phyloP scores from a whole-genome alignment of 2,797 vertebrate species.

The Mus caroli region DNA sequence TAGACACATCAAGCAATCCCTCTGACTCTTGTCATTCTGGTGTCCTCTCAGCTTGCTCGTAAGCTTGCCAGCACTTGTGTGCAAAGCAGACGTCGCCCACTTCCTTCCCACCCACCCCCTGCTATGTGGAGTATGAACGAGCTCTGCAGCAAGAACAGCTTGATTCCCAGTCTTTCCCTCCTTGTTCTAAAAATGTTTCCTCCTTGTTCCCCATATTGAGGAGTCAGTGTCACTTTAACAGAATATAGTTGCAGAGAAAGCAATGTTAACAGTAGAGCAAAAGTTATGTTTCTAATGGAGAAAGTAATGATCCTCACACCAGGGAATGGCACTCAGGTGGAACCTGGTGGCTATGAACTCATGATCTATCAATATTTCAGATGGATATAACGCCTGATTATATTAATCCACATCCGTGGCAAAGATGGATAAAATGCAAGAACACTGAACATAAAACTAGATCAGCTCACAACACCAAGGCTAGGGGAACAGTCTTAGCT shows the following conservation, averaged over 20 bases:
- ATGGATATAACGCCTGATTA: neutral
- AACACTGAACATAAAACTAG: neutral
- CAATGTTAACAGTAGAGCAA: neutral
- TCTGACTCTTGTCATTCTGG: neutral
- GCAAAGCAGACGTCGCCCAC: neutral
- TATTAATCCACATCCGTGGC: neutral
- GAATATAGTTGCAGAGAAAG: conserved; percentile 34
- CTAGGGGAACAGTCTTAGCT: neutral
- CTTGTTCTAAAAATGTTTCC: neutral
- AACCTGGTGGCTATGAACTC: neutral
- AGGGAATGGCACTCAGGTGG: neutral
- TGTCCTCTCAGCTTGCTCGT: neutral
- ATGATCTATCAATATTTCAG: neutral
- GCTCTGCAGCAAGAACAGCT: neutral
- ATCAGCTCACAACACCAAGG: neutral
- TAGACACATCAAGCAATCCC: neutral
- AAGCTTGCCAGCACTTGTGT: neutral
- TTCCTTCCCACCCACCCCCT: neutral
- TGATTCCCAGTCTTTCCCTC: neutral
- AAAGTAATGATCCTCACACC: neutral
- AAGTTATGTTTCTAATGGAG: conserved; percentile 7
- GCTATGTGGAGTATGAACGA: neutral
- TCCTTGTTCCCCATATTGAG: neutral
- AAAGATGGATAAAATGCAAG: neutral
- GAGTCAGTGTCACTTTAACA: neutral